Evolutionary conservation across 2,797 vertebrate genomes (phyloP).

Genomic region (Pseudochirops corinnae): DNA sequence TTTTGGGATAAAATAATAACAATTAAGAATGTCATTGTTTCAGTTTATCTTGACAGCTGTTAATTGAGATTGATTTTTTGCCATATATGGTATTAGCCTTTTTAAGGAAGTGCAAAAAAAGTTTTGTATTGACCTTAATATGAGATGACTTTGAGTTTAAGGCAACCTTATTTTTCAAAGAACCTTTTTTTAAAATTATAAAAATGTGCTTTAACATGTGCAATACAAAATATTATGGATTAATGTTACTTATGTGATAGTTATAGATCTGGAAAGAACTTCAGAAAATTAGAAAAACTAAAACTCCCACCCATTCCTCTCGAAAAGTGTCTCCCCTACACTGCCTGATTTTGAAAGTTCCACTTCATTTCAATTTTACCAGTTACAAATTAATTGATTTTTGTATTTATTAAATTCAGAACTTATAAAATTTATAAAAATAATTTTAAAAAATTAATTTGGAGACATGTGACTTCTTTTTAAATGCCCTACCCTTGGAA

Average conservation of each 20-base stretch:
- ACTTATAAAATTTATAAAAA: not conserved
- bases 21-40: not conserved
- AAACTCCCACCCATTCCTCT: not conserved
- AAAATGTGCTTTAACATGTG: not conserved
- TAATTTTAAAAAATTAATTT: not conserved
- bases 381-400: slow-evolving; percentile 24
- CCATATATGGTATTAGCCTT: too few relatives aligned
- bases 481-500: not conserved
- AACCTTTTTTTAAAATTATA: slow-evolving; percentile 10
- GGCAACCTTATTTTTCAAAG: slow-evolving; percentile 7
- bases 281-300: slow-evolving; percentile 15
- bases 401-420: not conserved
- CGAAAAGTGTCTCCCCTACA: not conserved
- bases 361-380: not conserved
- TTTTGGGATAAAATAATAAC: not conserved
- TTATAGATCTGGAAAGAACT: not conserved
- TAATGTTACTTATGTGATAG: not conserved
- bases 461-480: slow-evolving; percentile 42
- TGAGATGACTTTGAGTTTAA: not conserved
- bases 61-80: not conserved
- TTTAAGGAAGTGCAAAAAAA: not conserved
- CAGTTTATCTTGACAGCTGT: not conserved
- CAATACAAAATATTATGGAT: not conserved
- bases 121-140: not conserved
- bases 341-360: not conserved